A percentile compares a stretch with the other conserved stretches of the same genome.
Conservation (phyloP, 2,113 vertebrate species). For the Erythrocebus patas region DNA sequence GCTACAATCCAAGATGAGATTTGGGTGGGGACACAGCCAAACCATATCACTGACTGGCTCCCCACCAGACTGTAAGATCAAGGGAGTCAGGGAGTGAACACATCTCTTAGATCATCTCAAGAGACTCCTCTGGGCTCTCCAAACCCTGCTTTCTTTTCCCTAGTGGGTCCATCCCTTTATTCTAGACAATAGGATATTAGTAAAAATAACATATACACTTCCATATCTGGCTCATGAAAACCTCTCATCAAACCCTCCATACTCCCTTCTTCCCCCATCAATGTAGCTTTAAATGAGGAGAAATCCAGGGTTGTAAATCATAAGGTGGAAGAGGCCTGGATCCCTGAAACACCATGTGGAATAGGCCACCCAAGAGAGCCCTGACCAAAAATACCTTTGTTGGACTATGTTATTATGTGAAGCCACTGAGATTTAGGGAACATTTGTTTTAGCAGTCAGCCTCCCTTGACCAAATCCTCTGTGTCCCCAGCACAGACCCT, state of each 20-base stretch:
- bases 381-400: too few relatives aligned
- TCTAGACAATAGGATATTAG: background rate
- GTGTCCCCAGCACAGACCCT: background rate
- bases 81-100: rapidly evolving
- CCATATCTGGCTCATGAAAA: background rate
- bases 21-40: too few relatives aligned
- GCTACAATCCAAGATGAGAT: too few relatives aligned
- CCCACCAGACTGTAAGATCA: background rate
- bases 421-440: background rate
- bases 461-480: background rate
- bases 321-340: background rate
- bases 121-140: background rate
- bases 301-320: background rate
- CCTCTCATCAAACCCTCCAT: background rate
- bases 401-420: background rate
- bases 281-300: background rate
- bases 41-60: background rate
- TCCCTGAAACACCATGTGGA: background rate
- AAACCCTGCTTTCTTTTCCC: background rate
- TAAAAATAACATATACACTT: rapidly evolving
- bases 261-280: too few relatives aligned
- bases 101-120: background rate
- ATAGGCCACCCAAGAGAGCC: background rate
- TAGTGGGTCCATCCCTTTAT: background rate
- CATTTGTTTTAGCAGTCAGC: too few relatives aligned